Base-by-base conservation (phyloP, 2,888 invertebrate species). In the Aspidapion aeneum region DNA sequence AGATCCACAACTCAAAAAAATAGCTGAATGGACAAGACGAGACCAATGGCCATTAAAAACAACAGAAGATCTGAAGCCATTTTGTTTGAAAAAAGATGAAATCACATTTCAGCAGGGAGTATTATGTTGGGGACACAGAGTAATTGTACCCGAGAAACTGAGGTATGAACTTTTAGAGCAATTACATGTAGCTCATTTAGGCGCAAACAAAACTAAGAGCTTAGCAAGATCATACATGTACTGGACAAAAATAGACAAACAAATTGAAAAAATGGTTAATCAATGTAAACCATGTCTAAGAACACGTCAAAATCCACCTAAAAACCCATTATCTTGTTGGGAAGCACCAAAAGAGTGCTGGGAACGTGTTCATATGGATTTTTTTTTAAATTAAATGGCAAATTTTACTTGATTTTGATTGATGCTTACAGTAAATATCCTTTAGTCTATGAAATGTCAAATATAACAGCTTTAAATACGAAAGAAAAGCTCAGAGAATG, bases 181-280 rank as follows among this genome's bases (percentile, higher is more conserved):
- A 58, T 35, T 68, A 17, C 68, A 68, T 21, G 18, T 22, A 50
- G 58, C 35, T 18, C 64, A 68, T 56, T 56, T 62, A 18, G 63
- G 60, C 19, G 54, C 51, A 19, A 18, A 19, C 19, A 61, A 58
- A 56, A 66, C 59, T 20, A 67, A 65, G 21, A n/a, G 22, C 16
- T 59, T 65, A 20, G 63, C 66, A 20, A 59, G 66, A 55, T 62
- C 64, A 19, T 61, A 61, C 20, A 35, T 70, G 12, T 70, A 62
- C 56, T 70, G 70, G 69, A 63, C 68, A 48, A 58, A 57, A n/a
- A 58, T 70, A 18, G 66, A 70, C 52, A 35, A 51, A 20, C 60
- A 68, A n/a, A 66, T 68, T 1, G 66, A 68, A 58, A 52, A 60
- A 17, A 49, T 20, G 17, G 18, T 61, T 18, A 55, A 59, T 21